phyloP scores from a whole-genome alignment of 2,888 invertebrate genomes.

The Coleophora deauratella region DNA sequence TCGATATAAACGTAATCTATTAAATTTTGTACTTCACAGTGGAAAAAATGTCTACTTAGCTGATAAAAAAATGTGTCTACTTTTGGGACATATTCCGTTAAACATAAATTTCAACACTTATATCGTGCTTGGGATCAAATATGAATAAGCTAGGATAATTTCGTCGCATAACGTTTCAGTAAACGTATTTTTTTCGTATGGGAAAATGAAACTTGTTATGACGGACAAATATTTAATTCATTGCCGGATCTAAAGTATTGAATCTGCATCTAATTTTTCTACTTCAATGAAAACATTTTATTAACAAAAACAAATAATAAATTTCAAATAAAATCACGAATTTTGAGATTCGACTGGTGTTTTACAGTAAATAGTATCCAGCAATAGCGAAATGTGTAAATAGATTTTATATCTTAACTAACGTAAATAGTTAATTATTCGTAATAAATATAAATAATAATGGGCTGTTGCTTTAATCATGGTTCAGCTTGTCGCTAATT shows the following conservation, averaged over 20 bases:
- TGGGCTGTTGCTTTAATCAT: constrained; percentile 36
- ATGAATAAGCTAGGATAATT: constrained; percentile 55
- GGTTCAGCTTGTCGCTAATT: constrained; percentile 27
- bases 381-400: constrained; percentile 46
- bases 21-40: constrained; percentile 3
- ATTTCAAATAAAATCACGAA: constrained; percentile 46
- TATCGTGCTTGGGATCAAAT: constrained; percentile 72
- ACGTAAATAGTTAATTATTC: too few species aligned
- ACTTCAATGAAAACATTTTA: constrained; percentile 6
- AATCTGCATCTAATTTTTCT: background rate
- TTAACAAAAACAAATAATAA: constrained; percentile 25
- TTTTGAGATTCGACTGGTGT: constrained; percentile 50
- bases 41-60: constrained; percentile 7
- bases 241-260: too few species aligned
- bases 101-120: constrained; percentile 33
- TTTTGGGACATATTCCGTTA: background rate
- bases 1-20: constrained; percentile 13
- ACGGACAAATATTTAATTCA: too few species aligned
- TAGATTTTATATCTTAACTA: constrained; percentile 38
- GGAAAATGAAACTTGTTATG: too few species aligned
- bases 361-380: constrained; percentile 33
- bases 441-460: constrained; percentile 10
- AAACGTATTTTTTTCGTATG: too few species aligned
- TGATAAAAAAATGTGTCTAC: background rate
- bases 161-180: constrained; percentile 11